Base-by-base conservation (phyloP, 2,113 vertebrate species). In the Oenanthe melanoleuca region DNA sequence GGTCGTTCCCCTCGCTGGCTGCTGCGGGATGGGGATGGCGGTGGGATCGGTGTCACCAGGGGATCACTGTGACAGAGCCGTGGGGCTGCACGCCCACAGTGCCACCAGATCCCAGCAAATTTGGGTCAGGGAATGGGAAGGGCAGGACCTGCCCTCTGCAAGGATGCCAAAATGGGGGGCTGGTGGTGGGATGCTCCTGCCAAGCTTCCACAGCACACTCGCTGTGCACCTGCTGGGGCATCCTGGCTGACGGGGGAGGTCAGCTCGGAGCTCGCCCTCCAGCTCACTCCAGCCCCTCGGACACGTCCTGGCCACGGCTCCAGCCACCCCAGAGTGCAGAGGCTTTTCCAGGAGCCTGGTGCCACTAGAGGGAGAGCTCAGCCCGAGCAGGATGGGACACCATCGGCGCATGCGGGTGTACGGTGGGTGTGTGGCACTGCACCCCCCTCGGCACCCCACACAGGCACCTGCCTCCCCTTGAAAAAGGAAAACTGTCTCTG, bases 331-430 rank as follows among this genome's bases (percentile, higher is more conserved):
- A 1, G 57, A 2, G 47, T 2, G 16, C 0, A 2, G 44, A 55
- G 57, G 90, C 20, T 83, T 25, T 53, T 60, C 53, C 69, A 19
- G 77, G 80, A 74, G 89, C 55, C 18, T 20, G 33, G 61, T 66
- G 92, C 95, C 96, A 23, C 96, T 92, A 96, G 96, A 96, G 95
- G 96, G 95, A 95, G 94, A 94, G 93, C 96, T 89, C 72, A 74
- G 20, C 79, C 78, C 5, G 28, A 91, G 80, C 86, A 49, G 93
- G 42, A 67, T 5, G 7, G 9, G 25, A 28, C 9, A 8, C 40
- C 34, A 29, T 31, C 9, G 6, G 92, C 56, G 47, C 88, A 49
- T 65, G 83, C 38, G 60, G 63, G 11, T 5, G 26, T 6, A 1
- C 3, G 0, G 53, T 3, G 9, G 64, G n/a, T 29, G 70, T 34